phyloP scores from a whole-genome alignment of 2,113 vertebrate species.

The Apaloderma vittatum region DNA sequence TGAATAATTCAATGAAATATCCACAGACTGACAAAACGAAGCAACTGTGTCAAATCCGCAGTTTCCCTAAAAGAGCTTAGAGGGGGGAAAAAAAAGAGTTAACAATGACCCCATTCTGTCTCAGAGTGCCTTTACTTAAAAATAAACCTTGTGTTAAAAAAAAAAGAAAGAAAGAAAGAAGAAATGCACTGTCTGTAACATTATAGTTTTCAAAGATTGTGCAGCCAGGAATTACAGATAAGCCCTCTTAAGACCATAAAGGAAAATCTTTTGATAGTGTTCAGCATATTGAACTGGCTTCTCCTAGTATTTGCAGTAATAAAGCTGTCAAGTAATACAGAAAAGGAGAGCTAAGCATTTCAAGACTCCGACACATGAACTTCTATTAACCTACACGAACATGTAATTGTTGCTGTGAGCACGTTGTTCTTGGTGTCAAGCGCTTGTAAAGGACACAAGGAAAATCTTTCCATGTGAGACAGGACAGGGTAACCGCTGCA shows the following conservation, averaged over 20 bases:
- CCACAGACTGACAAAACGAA: neutral
- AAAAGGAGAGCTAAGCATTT: conserved; percentile 28
- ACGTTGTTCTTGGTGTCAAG: neutral
- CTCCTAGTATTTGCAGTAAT: conserved; percentile 8
- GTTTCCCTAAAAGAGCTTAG: neutral
- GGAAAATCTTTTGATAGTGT: conserved; percentile 13
- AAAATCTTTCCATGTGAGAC: neutral
- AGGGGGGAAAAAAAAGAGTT: neutral
- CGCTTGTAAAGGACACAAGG: conserved; percentile 14
- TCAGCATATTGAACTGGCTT: conserved; percentile 35
- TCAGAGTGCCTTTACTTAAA: conserved; percentile 13
- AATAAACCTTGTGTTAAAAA: conserved; percentile 13
- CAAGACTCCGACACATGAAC: conserved; percentile 46
- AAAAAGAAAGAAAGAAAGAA: no score
- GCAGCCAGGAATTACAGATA: conserved; percentile 61
- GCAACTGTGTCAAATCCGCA: neutral
- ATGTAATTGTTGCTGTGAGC: conserved; percentile 26
- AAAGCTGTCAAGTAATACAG: conserved; percentile 50
- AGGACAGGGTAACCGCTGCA: neutral
- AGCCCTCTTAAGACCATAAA: conserved; percentile 48
- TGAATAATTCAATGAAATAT: neutral
- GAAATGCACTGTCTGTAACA: neutral
- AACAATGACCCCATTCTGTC: neutral
- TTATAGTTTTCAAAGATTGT: conserved; percentile 30
- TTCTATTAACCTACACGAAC: conserved; percentile 38